Evolutionary conservation across 2,888 invertebrate species (phyloP).

Genomic region (Eueremaeus valkanovi): DNA sequence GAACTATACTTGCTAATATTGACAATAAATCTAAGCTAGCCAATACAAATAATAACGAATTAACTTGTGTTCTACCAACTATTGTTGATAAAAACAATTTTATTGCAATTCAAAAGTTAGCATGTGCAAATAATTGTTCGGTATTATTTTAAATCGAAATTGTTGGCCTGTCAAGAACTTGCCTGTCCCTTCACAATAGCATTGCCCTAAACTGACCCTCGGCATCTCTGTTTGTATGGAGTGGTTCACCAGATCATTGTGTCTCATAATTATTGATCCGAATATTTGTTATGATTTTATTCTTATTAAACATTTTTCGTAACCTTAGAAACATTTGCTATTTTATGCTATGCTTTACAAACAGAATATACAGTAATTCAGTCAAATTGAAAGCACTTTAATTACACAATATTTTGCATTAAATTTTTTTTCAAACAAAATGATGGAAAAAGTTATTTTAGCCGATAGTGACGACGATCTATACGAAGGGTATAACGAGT

Average conservation of each 20-base stretch:
- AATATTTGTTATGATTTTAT: conserved; percentile 2
- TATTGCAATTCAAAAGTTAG: too few species aligned
- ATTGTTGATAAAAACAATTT: too few species aligned
- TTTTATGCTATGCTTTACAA: background rate
- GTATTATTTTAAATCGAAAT: too few species aligned
- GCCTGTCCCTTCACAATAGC: too few species aligned
- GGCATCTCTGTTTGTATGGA: background rate
- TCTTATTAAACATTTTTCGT: background rate
- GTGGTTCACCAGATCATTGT: conserved; percentile 2
- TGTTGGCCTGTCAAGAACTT: too few species aligned
- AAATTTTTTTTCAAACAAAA: background rate
- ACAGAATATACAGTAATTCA: background rate
- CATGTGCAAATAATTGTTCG: too few species aligned
- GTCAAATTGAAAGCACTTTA: background rate
- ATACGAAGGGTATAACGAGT: conserved; percentile 66
- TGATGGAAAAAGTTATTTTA: conserved; percentile 40
- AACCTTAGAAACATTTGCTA: background rate
- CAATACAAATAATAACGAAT: too few species aligned
- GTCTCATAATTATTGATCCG: conserved; percentile 22
- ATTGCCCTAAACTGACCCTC: too few species aligned
- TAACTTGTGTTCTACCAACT: too few species aligned
- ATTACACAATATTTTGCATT: background rate
- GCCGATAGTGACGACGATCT: conserved; percentile 57
- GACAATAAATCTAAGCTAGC: too few species aligned
- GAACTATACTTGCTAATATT: too few species aligned